Percentiles rank a stretch among this genome's conserved stretches.
Evolutionary conservation across 2,113 vertebrate species (phyloP).

Genomic region (Crypturellus undulatus): DNA sequence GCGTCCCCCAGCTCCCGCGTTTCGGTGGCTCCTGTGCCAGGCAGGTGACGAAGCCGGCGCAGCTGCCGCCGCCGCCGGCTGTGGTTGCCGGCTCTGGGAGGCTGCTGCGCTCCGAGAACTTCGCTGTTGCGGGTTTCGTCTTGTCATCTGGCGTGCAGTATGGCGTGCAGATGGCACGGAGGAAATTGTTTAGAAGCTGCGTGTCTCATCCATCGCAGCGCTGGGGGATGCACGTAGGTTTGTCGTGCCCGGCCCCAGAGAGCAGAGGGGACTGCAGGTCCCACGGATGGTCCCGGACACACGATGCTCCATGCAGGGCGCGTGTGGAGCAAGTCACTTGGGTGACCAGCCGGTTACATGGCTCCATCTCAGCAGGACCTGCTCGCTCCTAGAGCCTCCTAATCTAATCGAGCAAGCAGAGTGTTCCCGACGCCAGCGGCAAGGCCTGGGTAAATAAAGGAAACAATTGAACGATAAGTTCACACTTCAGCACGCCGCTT

Average conservation of each 20-base stretch:
- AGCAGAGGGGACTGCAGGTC: not conserved
- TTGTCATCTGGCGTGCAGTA: slow-evolving; percentile 29
- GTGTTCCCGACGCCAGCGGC: slow-evolving; percentile 14
- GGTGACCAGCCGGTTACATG: too few species aligned
- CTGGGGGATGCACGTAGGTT: not conserved
- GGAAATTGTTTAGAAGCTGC: slow-evolving; percentile 22
- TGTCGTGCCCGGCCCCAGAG: not conserved
- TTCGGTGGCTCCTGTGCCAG: not conserved
- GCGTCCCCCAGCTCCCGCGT: not conserved
- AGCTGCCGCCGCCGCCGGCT: not conserved
- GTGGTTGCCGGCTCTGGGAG: not conserved
- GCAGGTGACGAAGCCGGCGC: slow-evolving; percentile 1
- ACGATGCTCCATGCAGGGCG: not conserved
- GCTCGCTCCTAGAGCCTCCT: slow-evolving; percentile 47
- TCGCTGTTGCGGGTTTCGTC: slow-evolving; percentile 32
- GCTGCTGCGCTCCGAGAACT: slow-evolving; percentile 24
- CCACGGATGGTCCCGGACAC: not conserved
- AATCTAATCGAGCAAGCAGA: slow-evolving; percentile 69
- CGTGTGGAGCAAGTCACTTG: not conserved
- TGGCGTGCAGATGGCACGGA: slow-evolving; percentile 21
- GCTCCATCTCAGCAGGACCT: not conserved
- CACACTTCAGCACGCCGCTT: slow-evolving; percentile 77
- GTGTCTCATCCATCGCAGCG: not conserved
- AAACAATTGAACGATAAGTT: slow-evolving; percentile 78
- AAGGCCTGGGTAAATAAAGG: slow-evolving; percentile 76